phyloP scores from a whole-genome alignment of 2,797 vertebrate genomes.

The Mastacembelus armatus region DNA sequence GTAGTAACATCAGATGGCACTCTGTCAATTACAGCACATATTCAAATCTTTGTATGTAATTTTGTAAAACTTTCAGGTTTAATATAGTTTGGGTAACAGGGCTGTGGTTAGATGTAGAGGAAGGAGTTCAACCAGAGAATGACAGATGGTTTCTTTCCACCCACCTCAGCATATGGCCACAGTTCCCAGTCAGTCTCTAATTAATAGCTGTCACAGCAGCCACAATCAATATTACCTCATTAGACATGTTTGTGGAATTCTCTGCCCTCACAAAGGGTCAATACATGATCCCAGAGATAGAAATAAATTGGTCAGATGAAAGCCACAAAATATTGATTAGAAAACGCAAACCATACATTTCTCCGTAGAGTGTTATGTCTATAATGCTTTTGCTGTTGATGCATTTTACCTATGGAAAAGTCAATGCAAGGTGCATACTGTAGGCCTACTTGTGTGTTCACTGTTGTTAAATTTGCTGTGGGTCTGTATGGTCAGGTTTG shows the following conservation, averaged over 20 bases:
- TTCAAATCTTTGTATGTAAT: background rate
- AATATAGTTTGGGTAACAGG: background rate
- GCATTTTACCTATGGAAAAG: constrained; percentile 64
- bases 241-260: constrained; percentile 74
- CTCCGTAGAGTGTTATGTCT: constrained; percentile 61
- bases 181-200: constrained; percentile 72
- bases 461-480: constrained; percentile 48
- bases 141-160: constrained; percentile 48
- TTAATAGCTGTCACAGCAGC: constrained; percentile 82
- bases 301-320: constrained; percentile 62
- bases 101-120: constrained; percentile 22
- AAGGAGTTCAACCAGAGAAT: constrained; percentile 38
- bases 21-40: constrained; percentile 1
- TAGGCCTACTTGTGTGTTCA: constrained; percentile 56
- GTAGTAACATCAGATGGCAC: constrained; percentile 2
- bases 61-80: background rate
- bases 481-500: constrained; percentile 51
- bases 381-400: constrained; percentile 65
- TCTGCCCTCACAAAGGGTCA: constrained; percentile 56
- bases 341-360: constrained; percentile 55
- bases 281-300: constrained; percentile 63
- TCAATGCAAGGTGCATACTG: constrained; percentile 56
- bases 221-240: constrained; percentile 83
- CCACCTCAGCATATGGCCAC: constrained; percentile 62
- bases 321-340: constrained; percentile 71